Conservation (phyloP, 2,113 vertebrate genomes). For the Xyliphius kryptos region DNA sequence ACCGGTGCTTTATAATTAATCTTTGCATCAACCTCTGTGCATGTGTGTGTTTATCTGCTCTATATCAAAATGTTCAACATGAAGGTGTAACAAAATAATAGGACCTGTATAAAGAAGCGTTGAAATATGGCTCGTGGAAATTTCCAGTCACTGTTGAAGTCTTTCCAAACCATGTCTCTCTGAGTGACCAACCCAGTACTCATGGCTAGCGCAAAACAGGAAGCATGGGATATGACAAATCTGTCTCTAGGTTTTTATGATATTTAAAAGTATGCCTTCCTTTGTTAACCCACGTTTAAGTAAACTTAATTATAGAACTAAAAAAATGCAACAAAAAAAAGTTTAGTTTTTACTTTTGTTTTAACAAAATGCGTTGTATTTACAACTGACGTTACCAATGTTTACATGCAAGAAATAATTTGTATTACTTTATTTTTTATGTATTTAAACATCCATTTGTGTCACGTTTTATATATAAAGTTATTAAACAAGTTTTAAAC, state of each 20-base stretch:
- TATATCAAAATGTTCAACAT: slow-evolving; percentile 14
- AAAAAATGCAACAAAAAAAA: no score
- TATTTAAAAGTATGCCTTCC: slow-evolving; percentile 46
- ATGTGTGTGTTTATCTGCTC: background rate
- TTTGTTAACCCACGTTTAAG: slow-evolving; percentile 31
- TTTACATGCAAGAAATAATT: no score
- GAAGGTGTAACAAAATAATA: slow-evolving; percentile 1
- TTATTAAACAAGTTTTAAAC: no score
- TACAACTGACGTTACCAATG: no score
- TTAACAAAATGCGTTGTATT: no score
- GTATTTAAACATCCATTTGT: no score
- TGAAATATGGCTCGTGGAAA: slow-evolving; percentile 27
- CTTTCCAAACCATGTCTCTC: slow-evolving; percentile 6
- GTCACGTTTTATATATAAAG: no score
- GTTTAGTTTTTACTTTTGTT: no score
- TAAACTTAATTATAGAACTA: no score
- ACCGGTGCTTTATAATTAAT: no score
- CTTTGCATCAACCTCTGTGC: no score
- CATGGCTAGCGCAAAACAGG: slow-evolving; percentile 51
- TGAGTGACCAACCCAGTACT: slow-evolving; percentile 15
- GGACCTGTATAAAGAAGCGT: background rate
- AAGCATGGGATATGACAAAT: slow-evolving; percentile 51
- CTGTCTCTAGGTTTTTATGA: slow-evolving; percentile 49
- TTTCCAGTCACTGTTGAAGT: slow-evolving; percentile 26
- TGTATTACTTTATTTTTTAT: no score